A percentile compares a stretch with the other conserved stretches of the same genome.
These are phyloP conservation scores for Drosophila neotestacea DNA, from an alignment of 2,888 invertebrate species.

Conservation along the genomic window DNA sequence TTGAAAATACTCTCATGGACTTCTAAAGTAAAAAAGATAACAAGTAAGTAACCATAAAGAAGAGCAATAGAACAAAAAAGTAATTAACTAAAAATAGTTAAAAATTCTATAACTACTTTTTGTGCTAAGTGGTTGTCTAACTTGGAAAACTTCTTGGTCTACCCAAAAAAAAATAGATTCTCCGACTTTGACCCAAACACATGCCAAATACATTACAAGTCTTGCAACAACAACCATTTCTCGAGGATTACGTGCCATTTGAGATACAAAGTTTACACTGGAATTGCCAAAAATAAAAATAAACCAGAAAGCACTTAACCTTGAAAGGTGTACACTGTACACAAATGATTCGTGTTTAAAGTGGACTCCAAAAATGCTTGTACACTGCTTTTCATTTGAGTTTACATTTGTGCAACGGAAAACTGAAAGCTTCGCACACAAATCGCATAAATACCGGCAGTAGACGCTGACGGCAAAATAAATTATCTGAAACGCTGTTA, in stretches of 20 bases:
- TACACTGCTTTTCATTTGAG: conserved; percentile 35
- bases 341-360: conserved; percentile 26
- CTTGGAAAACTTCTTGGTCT: conserved; percentile 10
- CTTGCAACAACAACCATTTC: conserved; percentile 13
- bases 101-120: too few species aligned
- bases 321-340: conserved; percentile 49
- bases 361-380: background rate
- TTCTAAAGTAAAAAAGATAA: background rate
- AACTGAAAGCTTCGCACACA: conserved; percentile 66
- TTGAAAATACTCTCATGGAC: background rate
- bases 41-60: too few species aligned
- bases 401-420: conserved; percentile 35
- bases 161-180: conserved; percentile 6
- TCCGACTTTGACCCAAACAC: conserved; percentile 14
- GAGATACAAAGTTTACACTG: conserved; percentile 42
- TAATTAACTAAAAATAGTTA: too few species aligned
- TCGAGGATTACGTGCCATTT: conserved; percentile 46
- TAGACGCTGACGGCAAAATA: conserved; percentile 71
- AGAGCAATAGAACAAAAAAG: too few species aligned
- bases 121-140: background rate
- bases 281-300: conserved; percentile 30
- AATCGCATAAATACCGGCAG: conserved; percentile 71
- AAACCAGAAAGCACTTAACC: conserved; percentile 49
- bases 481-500: conserved; percentile 69
- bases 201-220: conserved; percentile 31